Percentiles rank a stretch among this genome's conserved stretches.
phyloP scores from a whole-genome alignment of 2,888 invertebrate genomes.

The Meganola albula region DNA sequence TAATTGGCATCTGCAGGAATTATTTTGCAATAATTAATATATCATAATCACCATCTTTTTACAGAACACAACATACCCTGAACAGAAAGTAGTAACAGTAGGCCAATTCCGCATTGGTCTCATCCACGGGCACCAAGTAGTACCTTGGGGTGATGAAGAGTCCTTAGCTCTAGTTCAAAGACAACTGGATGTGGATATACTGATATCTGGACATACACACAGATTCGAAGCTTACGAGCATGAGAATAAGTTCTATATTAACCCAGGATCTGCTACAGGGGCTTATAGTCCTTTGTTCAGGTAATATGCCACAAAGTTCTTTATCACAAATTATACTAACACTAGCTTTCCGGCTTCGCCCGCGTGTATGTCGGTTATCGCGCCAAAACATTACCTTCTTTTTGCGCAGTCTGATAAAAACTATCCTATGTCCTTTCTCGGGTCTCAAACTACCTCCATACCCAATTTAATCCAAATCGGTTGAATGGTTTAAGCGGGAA shows the following conservation, averaged over 20 bases:
- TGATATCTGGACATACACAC: conserved; percentile 99
- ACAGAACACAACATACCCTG: conserved; percentile 94
- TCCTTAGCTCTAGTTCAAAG: conserved; percentile 95
- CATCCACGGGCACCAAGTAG: conserved; percentile 98
- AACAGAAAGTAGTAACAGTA: conserved; percentile 99
- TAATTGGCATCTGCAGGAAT: no score
- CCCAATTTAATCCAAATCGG: no score
- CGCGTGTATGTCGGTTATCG: no score
- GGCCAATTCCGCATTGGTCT: conserved; percentile 99
- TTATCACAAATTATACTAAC: no score
- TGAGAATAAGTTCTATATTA: conserved; percentile 99
- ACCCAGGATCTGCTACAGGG: conserved; percentile 99
- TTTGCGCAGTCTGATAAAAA: no score
- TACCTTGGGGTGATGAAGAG: conserved; percentile 98
- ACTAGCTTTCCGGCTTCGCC: no score
- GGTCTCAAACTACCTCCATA: no score
- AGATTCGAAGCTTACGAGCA: conserved; percentile 99
- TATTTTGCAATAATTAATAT: no score
- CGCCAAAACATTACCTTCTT: no score
- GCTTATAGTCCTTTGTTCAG: conserved; percentile 95
- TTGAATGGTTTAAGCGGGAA: no score
- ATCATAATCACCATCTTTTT: conserved; percentile 1
- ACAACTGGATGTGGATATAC: conserved; percentile 98
- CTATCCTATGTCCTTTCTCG: no score
- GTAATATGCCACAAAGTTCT: conserved; percentile 65